These are phyloP conservation scores for Girardinus metallicus DNA, from an alignment of 2,797 vertebrate species.

Conservation along the genomic window DNA sequence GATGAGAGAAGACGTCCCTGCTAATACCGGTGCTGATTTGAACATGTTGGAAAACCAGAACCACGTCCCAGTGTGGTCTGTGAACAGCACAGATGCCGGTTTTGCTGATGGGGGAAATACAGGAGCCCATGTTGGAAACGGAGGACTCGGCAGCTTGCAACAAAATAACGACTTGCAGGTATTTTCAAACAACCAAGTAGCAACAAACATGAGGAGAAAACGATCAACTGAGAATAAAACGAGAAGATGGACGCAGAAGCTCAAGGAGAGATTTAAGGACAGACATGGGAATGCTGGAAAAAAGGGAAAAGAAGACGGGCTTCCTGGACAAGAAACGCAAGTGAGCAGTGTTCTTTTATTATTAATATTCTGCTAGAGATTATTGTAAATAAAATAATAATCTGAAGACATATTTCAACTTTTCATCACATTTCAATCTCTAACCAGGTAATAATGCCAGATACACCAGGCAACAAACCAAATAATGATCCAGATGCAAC, in stretches of 20 bases:
- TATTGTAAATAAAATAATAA: background rate
- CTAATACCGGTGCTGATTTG: conserved; percentile 16
- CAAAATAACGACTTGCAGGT: conserved; percentile 36
- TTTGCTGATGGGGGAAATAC: conserved; percentile 21
- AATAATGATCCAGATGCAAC: conserved; percentile 24
- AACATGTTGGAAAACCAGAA: conserved; percentile 29
- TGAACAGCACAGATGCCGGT: conserved; percentile 16
- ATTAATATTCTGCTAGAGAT: background rate
- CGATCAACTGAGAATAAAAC: conserved; percentile 51
- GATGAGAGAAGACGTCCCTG: conserved; percentile 2
- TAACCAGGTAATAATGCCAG: conserved; percentile 36
- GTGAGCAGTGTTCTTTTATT: conserved; percentile 43
- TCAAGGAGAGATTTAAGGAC: conserved; percentile 74
- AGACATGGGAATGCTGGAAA: conserved; percentile 51
- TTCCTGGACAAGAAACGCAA: conserved; percentile 18
- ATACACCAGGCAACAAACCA: conserved; percentile 16
- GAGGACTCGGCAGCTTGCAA: conserved; percentile 26
- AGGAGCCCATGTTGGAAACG: conserved; percentile 30
- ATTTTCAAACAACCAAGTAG: conserved; percentile 16
- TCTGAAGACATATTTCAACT: conserved; percentile 5
- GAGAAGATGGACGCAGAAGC: conserved; percentile 74
- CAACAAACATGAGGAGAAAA: conserved; percentile 39
- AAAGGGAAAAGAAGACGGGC: conserved; percentile 38
- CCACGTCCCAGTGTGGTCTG: conserved; percentile 45
- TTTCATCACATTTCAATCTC: conserved; percentile 32